Base-by-base conservation (phyloP, 2,113 vertebrate genomes). In the Bufo gargarizans region DNA sequence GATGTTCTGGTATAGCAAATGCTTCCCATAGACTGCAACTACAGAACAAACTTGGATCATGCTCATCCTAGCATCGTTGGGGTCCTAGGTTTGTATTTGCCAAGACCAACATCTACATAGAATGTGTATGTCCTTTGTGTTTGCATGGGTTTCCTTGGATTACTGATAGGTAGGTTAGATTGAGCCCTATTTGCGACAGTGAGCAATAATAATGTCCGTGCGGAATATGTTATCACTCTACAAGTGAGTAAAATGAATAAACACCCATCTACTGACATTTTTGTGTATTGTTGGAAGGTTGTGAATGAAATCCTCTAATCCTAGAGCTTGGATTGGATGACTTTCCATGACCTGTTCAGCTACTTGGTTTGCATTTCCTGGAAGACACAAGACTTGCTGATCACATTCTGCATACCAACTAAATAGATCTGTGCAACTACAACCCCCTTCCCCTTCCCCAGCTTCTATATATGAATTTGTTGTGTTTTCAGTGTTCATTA, bases 401-500 rank as follows among this genome's bases (percentile, higher is more conserved):
- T 56, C 14, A 59, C 10, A 10, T 22, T 78, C 50, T 56, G 50
- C 50, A 33, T n/a, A n/a, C 22, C 8, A 3, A 3, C 49, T 55
- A n/a, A 80, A 56, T 22, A 47, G 80, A 61, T 61, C 33, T 82
- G 58, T 84, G n/a, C 63, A 84, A 49, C 59, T 63, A 33, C 33
- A 33, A 33, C 33, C 33, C 33, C 17, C 61, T 5, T 43, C n/a
- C 22, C 19, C 11, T 9, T 20, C 20, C 50, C 47, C 49, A 86
- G 85, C 85, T 83, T 76, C 20, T 47, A 65, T 67, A 83, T 77
- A 53, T 63, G 56, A 58, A 53, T 83, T 55, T 33, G 22, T 77
- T 47, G 80, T 88, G 78, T 77, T 50, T 77, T 77, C 10, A 22
- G 71, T 87, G 77, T 87, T 88, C 86, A 56, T 74, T 74, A 72